Conservation (phyloP, 2,113 vertebrate genomes). For the Cettia cetti region DNA sequence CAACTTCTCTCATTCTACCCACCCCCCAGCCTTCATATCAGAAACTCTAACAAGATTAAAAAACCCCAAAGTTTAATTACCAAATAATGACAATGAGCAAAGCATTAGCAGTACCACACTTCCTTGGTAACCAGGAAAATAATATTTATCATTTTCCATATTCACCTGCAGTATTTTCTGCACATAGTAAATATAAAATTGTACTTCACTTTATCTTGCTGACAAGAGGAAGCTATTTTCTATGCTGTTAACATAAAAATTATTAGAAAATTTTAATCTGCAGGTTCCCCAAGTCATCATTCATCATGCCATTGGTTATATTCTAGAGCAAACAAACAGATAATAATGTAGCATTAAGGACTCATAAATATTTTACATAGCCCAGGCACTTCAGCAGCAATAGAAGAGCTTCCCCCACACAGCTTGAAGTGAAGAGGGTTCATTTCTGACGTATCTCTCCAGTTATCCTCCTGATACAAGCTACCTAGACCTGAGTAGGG, state of each 20-base stretch:
- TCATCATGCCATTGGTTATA: background rate
- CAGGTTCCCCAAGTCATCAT: background rate
- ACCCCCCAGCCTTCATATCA: background rate
- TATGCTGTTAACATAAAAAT: background rate
- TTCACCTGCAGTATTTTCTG: background rate
- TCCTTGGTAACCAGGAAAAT: background rate
- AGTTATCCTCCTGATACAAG: background rate
- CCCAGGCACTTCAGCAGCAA: rapidly evolving
- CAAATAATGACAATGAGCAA: background rate
- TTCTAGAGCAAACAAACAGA: background rate
- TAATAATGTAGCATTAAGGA: background rate
- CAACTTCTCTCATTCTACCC: background rate
- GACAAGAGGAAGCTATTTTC: background rate
- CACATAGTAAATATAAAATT: background rate
- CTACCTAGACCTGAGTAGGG: background rate
- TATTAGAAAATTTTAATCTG: background rate
- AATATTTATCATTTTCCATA: background rate
- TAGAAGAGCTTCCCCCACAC: rapidly evolving
- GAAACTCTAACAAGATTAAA: background rate
- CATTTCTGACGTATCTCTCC: background rate
- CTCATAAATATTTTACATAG: background rate
- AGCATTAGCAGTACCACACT: background rate
- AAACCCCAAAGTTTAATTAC: background rate
- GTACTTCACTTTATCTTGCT: background rate
- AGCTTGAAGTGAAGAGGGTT: background rate